These are phyloP conservation scores for Cheilosia impressa DNA, from an alignment of 2,888 invertebrate genomes.

Conservation along the genomic window DNA sequence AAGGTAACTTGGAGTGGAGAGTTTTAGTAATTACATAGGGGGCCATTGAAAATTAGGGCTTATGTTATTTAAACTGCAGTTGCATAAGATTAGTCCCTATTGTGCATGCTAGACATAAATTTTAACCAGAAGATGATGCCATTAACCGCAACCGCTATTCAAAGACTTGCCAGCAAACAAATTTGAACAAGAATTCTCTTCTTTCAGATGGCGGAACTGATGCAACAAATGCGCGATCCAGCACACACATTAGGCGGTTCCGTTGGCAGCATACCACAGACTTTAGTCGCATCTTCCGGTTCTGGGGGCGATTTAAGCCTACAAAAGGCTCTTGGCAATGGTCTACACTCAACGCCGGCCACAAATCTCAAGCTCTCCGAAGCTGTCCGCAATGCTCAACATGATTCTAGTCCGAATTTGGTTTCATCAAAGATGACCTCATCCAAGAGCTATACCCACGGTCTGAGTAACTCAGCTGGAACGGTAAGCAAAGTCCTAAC, in stretches of 20 bases:
- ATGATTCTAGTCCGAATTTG: slow-evolving; percentile 82
- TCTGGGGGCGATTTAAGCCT: slow-evolving; percentile 77
- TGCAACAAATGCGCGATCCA: slow-evolving; percentile 84
- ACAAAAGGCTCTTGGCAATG: slow-evolving; percentile 79
- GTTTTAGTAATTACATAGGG: no score
- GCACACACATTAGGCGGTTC: slow-evolving; percentile 83
- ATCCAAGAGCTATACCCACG: slow-evolving; percentile 83
- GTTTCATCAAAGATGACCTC: slow-evolving; percentile 82
- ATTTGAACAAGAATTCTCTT: neutral
- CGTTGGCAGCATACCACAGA: slow-evolving; percentile 83
- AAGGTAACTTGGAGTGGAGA: no score
- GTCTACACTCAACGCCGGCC: slow-evolving; percentile 82
- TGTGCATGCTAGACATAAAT: no score
- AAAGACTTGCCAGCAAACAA: neutral
- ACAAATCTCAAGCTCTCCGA: slow-evolving; percentile 83
- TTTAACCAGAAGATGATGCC: no score
- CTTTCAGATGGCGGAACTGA: slow-evolving; percentile 83
- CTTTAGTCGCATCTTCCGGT: slow-evolving; percentile 79
- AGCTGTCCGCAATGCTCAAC: slow-evolving; percentile 81
- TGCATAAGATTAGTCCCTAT: no score
- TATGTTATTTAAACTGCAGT: no score
- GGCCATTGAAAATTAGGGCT: no score
- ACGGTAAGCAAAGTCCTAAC: slow-evolving; percentile 78
- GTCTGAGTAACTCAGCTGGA: slow-evolving; percentile 83
- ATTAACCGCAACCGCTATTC: neutral